These are phyloP conservation scores for Micrasema minimum DNA, from an alignment of 1,140 invertebrate genomes.

Conservation along the genomic window DNA sequence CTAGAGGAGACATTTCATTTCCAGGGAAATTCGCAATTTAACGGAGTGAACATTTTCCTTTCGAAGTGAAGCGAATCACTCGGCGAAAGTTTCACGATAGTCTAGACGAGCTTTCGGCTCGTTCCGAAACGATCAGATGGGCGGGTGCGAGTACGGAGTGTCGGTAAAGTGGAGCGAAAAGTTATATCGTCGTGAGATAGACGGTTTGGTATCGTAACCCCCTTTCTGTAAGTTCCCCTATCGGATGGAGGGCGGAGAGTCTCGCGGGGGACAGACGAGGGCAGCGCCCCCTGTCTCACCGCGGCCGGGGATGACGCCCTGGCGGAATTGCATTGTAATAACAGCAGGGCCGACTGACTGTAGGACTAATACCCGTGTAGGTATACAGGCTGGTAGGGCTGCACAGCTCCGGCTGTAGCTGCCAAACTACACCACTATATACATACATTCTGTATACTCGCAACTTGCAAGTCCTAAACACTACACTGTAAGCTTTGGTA, in stretches of 20 bases:
- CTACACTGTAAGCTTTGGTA: too few relatives aligned
- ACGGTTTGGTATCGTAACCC: too few relatives aligned
- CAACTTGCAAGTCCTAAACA: too few relatives aligned
- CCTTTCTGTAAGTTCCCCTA: too few relatives aligned
- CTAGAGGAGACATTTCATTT: not conserved
- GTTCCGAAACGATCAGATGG: conserved; percentile 28
- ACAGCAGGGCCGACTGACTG: conserved; percentile 5
- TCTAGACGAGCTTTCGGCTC: conserved; percentile 31
- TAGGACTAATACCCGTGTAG: not conserved
- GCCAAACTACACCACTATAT: too few relatives aligned
- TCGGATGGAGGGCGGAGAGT: not conserved
- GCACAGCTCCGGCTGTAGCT: too few relatives aligned
- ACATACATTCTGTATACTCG: too few relatives aligned
- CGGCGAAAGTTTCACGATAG: not conserved
- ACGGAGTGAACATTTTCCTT: too few relatives aligned
- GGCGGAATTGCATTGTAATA: conserved; percentile 23
- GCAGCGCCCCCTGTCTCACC: conserved; percentile 12
- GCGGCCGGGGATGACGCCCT: conserved; percentile 20
- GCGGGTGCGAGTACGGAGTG: conserved; percentile 15
- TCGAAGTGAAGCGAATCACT: too few relatives aligned
- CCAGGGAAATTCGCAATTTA: too few relatives aligned
- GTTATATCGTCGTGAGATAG: too few relatives aligned
- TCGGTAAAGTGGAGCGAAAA: too few relatives aligned
- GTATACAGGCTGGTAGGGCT: not conserved
- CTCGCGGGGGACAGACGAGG: conserved; percentile 25